Conservation (phyloP, 2,113 vertebrate genomes). For the Caloenas nicobarica region DNA sequence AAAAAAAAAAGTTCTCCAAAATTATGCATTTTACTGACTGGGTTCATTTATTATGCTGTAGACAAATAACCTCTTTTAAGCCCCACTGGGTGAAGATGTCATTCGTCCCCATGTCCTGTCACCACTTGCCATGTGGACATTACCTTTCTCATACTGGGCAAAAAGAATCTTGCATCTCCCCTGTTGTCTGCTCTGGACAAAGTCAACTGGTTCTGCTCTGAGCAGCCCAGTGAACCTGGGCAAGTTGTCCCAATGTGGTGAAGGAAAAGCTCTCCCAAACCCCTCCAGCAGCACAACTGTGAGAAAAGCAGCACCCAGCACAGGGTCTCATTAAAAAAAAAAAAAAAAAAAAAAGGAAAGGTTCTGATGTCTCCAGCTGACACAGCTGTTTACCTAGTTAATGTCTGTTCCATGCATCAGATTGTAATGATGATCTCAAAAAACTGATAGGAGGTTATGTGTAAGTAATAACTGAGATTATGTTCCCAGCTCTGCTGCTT, state of each 20-base stretch:
- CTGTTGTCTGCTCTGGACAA: neutral
- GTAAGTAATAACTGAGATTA: neutral
- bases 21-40: neutral
- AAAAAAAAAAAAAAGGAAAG: neutral
- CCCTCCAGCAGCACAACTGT: neutral
- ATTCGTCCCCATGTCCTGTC: neutral
- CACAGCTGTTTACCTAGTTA: neutral
- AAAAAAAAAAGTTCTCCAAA: neutral
- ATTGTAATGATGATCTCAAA: neutral
- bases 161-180: neutral
- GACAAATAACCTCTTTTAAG: neutral
- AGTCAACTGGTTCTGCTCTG: neutral
- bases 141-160: neutral
- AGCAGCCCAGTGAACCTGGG: neutral
- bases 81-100: neutral
- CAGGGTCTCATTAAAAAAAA: neutral
- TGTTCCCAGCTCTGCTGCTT: neutral
- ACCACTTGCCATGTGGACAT: neutral
- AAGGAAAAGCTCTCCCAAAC: neutral
- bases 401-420: neutral
- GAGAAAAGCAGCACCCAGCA: neutral
- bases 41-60: neutral
- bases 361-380: neutral
- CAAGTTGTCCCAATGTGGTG: neutral
- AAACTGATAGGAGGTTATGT: neutral